Evolutionary conservation across 2,797 vertebrate genomes (phyloP), one percentile per base, ranked within the genome.

Genomic region (Thamnophis elegans): DNA sequence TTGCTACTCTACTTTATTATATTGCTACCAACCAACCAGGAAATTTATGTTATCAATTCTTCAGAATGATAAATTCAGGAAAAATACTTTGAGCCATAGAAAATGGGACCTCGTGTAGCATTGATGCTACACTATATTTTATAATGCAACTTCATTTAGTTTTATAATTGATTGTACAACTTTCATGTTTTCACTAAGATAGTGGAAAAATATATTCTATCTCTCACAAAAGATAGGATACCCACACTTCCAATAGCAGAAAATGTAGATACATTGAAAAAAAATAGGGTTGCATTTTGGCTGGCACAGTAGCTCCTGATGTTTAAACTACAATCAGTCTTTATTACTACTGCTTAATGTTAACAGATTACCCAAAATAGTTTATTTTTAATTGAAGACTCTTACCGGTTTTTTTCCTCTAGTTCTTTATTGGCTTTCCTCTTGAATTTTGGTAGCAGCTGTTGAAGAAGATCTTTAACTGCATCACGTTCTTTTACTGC

Each of bases 341-440:
- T 51, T 0, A 0, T 85, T 87, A 89, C 4, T 93, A n/a, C 91
- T 94, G 5, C 13, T 55, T 26, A 96, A 73, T 28, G 85, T 11
- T 89, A 36, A 86, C 22, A 56, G 87, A 18, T 68, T 92, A 91
- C 88, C 12, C 96, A 53, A 68, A 95, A 90, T 10, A 92, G 10
- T 3, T 0, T 42, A 56, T 0, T 20, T 59, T 4, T 85, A 93
- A 4, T 11, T 60, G 20, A 82, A 73, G 13, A 4, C 6, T 92
- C 3, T 98, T 95, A 99, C 99, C 99, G 98, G 98, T 99, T 99
- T 96, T 99, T 99, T 96, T 99, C 99, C 95, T 99, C 99, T 89
- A 99, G 98, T 94, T 99, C 99, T 97, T 99, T 99, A 97, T 99
- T 99, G 90, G 99, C 98, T 98, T 99, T 99, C 97, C 98, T 99